Percentiles rank a stretch among this genome's conserved stretches.
Conservation (phyloP, 2,888 invertebrate species). For the Busseola fusca region DNA sequence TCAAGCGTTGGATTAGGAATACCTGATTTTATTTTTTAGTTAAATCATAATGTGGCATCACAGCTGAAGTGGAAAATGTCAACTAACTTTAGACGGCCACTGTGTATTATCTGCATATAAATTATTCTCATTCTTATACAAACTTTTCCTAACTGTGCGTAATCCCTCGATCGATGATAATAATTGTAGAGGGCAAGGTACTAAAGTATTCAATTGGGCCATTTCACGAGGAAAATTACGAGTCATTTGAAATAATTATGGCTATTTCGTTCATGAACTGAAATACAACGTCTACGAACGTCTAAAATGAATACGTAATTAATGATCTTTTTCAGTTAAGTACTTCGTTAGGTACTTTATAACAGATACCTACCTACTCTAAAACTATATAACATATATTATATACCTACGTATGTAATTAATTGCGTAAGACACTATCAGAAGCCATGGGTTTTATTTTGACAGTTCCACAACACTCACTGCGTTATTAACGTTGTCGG, state of each 20-base stretch:
- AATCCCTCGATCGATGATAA: slow-evolving; percentile 21
- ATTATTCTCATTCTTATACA: background rate
- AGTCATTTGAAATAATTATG: slow-evolving; percentile 2
- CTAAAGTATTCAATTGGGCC: slow-evolving; percentile 14
- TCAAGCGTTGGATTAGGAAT: too few relatives aligned
- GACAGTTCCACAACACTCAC: too few relatives aligned
- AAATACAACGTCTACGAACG: background rate
- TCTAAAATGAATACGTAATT: background rate
- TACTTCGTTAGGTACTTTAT: background rate
- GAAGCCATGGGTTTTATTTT: too few relatives aligned
- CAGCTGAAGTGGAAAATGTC: background rate
- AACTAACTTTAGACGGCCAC: background rate
- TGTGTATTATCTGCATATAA: background rate
- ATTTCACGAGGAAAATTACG: background rate
- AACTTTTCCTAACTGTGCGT: background rate
- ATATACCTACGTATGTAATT: too few relatives aligned
- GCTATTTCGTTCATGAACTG: background rate
- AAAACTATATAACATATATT: too few relatives aligned
- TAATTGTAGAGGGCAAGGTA: slow-evolving; percentile 5
- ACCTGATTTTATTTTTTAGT: background rate
- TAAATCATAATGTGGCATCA: too few relatives aligned
- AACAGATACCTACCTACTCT: background rate
- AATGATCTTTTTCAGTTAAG: background rate
- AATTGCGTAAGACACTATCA: too few relatives aligned
- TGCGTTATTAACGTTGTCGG: too few relatives aligned